A percentile compares a stretch with the other conserved stretches of the same genome.
Evolutionary conservation across 2,888 invertebrate genomes (phyloP).

Genomic region (Meiosimyza platycephala): DNA sequence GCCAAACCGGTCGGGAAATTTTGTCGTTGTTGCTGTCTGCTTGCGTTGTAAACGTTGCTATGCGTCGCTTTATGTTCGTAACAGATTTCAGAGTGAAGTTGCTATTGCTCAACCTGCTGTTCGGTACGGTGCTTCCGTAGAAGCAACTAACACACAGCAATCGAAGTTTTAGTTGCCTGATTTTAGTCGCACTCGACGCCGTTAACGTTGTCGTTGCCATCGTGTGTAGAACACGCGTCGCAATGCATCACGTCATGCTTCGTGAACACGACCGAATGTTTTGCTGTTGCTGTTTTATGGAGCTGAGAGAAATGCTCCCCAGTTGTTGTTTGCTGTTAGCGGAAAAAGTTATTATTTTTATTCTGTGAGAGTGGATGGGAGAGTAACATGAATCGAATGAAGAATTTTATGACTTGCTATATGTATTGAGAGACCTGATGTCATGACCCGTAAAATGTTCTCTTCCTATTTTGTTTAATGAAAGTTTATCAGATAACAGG

Average conservation of each 20-base stretch:
- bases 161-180: background rate
- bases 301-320: background rate
- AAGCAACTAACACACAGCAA: background rate
- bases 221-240: constrained; percentile 36
- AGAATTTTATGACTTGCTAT: too few relatives aligned
- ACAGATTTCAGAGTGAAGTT: background rate
- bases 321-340: constrained; percentile 13
- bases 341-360: too few relatives aligned
- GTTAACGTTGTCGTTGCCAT: background rate
- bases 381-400: constrained; percentile 8
- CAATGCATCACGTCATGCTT: constrained; percentile 25
- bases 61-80: background rate
- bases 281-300: constrained; percentile 12
- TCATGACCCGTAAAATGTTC: too few relatives aligned
- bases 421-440: too few relatives aligned
- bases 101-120: background rate
- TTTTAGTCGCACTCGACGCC: background rate
- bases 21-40: background rate
- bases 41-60: background rate
- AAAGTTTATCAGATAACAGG: too few relatives aligned
- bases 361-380: background rate
- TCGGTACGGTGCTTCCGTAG: constrained; percentile 7
- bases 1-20: background rate
- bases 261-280: constrained; percentile 21
- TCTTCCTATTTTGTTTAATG: too few relatives aligned